Evolutionary conservation across 1,140 invertebrate genomes (phyloP), one percentile per base, ranked within the genome.

Genomic region (Nixonia krombeini): DNA sequence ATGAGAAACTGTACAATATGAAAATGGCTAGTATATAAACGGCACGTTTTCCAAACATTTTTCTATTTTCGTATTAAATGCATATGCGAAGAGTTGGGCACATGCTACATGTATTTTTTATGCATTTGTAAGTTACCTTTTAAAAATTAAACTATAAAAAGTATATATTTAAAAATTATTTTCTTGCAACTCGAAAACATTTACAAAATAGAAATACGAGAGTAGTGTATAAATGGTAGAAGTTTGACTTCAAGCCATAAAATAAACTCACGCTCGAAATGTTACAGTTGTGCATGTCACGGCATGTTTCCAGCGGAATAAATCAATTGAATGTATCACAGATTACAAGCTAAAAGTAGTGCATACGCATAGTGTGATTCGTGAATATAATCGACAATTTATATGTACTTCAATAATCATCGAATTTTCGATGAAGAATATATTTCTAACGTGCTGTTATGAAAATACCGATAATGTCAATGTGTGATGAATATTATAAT

Each of bases 131-230:
- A 13, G n/a, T 13, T 21, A 21, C 21, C 2, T 21, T 6, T 13
- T 13, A 35, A 35, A 12, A 35, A 35, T 31, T 8, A 31, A n/a
- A 35, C 1, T 13, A 35, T 35, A 35, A 1, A 13, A 35, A 35
- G 33, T 35, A 35, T 35, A 13, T 12, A 13, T 13, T 35, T 31
- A 31, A 31, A 3, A 31, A 31, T 31, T n/a, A 31, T 4, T 31
- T n/a, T 4, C 8, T 31, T n/a, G n/a, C n/a, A n/a, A n/a, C n/a
- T n/a, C n/a, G n/a, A n/a, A n/a, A n/a, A 31, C 12, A 31, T 31
- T 31, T 31, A 31, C 29, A 31, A 31, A 31, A 31, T 31, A 31
- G 29, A 26, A n/a, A n/a, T n/a, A n/a, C n/a, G n/a, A n/a, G n/a
- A n/a, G n/a, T n/a, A n/a, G 25, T 31, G 29, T 31, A 31, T 31